phyloP scores from a whole-genome alignment of 1,140 invertebrate genomes.

The Pantala flavescens region DNA sequence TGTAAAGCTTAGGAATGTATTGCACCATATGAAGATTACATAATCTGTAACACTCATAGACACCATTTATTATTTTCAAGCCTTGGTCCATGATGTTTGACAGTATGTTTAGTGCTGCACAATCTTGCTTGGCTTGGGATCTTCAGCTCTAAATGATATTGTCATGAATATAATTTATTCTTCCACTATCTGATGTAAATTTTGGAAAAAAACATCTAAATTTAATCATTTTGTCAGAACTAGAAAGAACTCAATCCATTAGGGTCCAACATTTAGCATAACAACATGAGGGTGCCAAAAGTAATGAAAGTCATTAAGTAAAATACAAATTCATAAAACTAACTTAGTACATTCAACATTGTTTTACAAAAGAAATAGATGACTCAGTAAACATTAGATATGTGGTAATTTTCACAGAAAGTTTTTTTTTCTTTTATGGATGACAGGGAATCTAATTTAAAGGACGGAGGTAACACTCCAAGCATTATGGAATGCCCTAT shows the following conservation, averaged over 20 bases:
- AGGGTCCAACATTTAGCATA: no score
- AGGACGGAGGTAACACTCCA: slow-evolving; percentile 3
- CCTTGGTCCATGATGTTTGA: no score
- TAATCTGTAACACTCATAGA: not conserved
- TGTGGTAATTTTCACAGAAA: not conserved
- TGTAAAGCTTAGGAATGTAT: not conserved
- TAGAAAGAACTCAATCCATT: no score
- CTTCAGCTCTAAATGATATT: not conserved
- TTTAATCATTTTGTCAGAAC: not conserved
- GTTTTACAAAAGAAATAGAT: not conserved
- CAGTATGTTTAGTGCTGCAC: no score
- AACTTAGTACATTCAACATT: not conserved
- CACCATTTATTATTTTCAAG: not conserved
- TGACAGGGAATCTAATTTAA: not conserved
- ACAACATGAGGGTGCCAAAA: no score
- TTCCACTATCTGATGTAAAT: not conserved
- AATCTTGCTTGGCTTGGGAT: not conserved
- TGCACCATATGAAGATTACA: not conserved
- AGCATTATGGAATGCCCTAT: not conserved
- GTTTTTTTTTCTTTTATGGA: not conserved
- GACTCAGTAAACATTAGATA: not conserved
- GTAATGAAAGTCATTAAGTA: not conserved
- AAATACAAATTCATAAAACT: not conserved
- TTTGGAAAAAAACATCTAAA: not conserved
- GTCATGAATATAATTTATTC: not conserved